phyloP scores from a whole-genome alignment of 2,888 invertebrate genomes.

The Oxytorus armatus region DNA sequence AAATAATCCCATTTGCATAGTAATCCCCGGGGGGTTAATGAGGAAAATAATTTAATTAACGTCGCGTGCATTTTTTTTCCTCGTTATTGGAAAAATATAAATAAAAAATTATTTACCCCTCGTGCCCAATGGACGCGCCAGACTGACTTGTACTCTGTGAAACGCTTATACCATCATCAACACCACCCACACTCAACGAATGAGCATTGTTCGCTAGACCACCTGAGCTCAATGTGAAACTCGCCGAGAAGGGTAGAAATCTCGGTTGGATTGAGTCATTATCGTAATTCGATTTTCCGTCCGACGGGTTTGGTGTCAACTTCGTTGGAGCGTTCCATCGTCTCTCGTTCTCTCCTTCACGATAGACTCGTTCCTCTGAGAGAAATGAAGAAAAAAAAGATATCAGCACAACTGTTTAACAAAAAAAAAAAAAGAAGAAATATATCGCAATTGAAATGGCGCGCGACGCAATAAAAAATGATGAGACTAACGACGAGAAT shows the following conservation, averaged over 20 bases:
- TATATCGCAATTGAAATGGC: slow-evolving; percentile 50
- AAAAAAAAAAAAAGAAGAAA: slow-evolving; percentile 18
- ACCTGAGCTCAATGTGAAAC: slow-evolving; percentile 77
- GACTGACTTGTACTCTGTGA: slow-evolving; percentile 79
- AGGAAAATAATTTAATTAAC: too few species aligned
- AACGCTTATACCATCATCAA: slow-evolving; percentile 77
- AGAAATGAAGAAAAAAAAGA: slow-evolving; percentile 28
- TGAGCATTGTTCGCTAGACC: slow-evolving; percentile 75
- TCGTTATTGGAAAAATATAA: slow-evolving; percentile 42
- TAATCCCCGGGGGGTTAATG: background rate
- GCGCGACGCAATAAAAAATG: slow-evolving; percentile 28
- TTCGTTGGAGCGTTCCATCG: slow-evolving; percentile 77
- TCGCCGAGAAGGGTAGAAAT: slow-evolving; percentile 79
- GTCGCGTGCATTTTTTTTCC: slow-evolving; percentile 4
- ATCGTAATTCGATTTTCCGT: slow-evolving; percentile 58
- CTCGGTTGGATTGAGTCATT: slow-evolving; percentile 74
- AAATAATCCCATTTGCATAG: background rate
- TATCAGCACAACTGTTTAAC: background rate
- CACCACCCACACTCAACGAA: slow-evolving; percentile 77
- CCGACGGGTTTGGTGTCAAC: slow-evolving; percentile 69
- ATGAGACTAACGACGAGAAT: slow-evolving; percentile 31
- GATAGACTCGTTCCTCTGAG: slow-evolving; percentile 73
- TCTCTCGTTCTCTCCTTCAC: slow-evolving; percentile 72
- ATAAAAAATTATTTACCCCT: too few species aligned
- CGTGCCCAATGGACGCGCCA: slow-evolving; percentile 65